A percentile compares a stretch with the other conserved stretches of the same genome.
These are phyloP conservation scores for Sesia apiformis DNA, from an alignment of 2,888 invertebrate genomes.

Conservation along the genomic window DNA sequence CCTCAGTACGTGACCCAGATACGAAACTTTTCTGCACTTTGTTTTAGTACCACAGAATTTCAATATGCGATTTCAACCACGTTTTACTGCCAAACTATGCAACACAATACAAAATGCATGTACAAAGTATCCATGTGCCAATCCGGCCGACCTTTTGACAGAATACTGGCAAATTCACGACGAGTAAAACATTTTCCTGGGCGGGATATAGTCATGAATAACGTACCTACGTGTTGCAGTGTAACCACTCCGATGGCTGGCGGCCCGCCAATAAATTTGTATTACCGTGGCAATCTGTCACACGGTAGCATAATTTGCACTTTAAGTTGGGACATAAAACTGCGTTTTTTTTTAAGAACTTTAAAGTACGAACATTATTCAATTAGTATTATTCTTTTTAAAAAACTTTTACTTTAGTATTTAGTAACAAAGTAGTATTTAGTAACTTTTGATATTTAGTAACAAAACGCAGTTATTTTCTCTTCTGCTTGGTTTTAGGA, in stretches of 20 bases:
- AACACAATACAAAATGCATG: conserved; percentile 3
- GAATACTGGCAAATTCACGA: conserved; percentile 1
- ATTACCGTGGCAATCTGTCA: conserved; percentile 28
- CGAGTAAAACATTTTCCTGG: conserved; percentile 20
- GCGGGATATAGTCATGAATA: conserved; percentile 33
- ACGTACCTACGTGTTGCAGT: conserved; percentile 14
- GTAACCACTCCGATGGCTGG: conserved; percentile 34
- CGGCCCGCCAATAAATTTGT: conserved; percentile 46
- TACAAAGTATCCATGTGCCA: not conserved
- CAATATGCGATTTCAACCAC: too few relatives aligned
- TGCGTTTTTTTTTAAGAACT: not conserved
- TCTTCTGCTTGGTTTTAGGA: not conserved
- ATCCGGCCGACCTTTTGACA: not conserved
- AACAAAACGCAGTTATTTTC: not conserved
- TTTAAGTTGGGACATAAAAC: not conserved
- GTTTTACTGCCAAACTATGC: too few relatives aligned
- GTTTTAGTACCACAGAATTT: too few relatives aligned
- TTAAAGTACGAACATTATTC: not conserved
- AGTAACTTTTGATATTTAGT: not conserved
- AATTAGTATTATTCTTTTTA: too few relatives aligned
- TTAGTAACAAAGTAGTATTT: not conserved
- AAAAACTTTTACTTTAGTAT: not conserved
- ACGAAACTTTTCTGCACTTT: too few relatives aligned
- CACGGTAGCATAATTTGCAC: conserved; percentile 14
- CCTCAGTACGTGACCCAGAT: too few relatives aligned